Percentiles rank a stretch among this genome's conserved stretches.
phyloP scores from a whole-genome alignment of 2,113 vertebrate genomes.

The Ceuthmochares aereus region DNA sequence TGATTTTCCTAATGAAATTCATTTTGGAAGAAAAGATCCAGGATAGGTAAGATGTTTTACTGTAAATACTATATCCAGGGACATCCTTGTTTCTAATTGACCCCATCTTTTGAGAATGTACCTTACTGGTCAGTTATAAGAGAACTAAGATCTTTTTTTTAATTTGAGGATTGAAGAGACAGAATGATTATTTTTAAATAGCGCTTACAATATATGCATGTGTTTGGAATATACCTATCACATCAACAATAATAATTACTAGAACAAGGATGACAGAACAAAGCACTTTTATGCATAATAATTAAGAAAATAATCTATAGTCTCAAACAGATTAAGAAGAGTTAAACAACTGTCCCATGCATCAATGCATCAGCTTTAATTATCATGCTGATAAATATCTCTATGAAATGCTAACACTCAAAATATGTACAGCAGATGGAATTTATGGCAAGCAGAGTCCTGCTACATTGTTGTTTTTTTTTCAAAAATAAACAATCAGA shows the following conservation, averaged over 20 bases:
- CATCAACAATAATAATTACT: neutral
- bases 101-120: neutral
- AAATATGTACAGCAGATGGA: constrained; percentile 46
- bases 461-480: neutral
- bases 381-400: neutral
- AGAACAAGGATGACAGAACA: neutral
- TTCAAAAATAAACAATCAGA: constrained; percentile 45
- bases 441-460: constrained; percentile 11
- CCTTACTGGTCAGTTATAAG: neutral
- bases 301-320: neutral
- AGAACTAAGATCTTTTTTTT: neutral
- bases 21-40: neutral
- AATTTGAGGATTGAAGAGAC: neutral
- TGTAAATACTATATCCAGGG: neutral
- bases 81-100: neutral
- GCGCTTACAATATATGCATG: neutral
- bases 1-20: neutral
- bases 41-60: neutral
- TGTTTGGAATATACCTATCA: neutral
- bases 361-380: neutral
- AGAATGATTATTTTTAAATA: neutral
- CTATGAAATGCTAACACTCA: neutral
- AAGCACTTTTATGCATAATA: neutral
- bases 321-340: neutral
- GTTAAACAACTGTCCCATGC: neutral